phyloP scores from a whole-genome alignment of 2,888 invertebrate species.

The Eudasyphora cyanicolor region DNA sequence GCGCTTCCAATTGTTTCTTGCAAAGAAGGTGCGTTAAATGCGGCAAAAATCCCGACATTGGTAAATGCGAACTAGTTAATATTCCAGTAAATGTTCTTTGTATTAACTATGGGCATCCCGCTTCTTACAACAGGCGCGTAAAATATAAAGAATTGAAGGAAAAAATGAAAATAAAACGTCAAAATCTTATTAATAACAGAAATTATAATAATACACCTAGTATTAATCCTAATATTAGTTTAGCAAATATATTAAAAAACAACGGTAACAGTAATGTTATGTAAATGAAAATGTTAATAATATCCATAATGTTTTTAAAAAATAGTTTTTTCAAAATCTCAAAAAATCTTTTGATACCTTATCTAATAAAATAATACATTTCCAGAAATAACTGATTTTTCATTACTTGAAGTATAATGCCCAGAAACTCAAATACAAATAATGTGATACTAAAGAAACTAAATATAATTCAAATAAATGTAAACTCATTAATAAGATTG shows the following conservation, averaged over 20 bases:
- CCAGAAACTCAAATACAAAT: background rate
- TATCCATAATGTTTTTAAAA: background rate
- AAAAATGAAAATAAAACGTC: constrained; percentile 30
- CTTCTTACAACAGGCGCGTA: background rate
- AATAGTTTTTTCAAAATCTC: constrained; percentile 6
- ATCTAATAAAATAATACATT: constrained; percentile 42
- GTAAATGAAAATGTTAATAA: background rate
- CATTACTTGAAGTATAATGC: background rate
- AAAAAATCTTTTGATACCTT: constrained; percentile 35
- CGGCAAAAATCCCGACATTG: constrained; percentile 17
- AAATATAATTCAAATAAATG: no score
- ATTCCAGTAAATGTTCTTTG: constrained; percentile 24
- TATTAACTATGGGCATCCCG: background rate
- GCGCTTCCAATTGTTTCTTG: constrained; percentile 22
- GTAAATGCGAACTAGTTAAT: constrained; percentile 15
- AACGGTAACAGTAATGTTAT: background rate
- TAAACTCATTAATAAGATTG: constrained; percentile 48
- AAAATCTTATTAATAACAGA: constrained; percentile 8
- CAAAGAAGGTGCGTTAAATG: constrained; percentile 45
- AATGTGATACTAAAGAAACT: constrained; percentile 35
- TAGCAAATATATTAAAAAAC: constrained; percentile 10
- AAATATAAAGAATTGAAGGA: constrained; percentile 27
- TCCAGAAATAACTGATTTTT: constrained; percentile 43
- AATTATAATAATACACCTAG: background rate
- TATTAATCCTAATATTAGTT: constrained; percentile 32